Evolutionary conservation across 2,113 vertebrate genomes (phyloP).

Genomic region (Scomber scombrus): DNA sequence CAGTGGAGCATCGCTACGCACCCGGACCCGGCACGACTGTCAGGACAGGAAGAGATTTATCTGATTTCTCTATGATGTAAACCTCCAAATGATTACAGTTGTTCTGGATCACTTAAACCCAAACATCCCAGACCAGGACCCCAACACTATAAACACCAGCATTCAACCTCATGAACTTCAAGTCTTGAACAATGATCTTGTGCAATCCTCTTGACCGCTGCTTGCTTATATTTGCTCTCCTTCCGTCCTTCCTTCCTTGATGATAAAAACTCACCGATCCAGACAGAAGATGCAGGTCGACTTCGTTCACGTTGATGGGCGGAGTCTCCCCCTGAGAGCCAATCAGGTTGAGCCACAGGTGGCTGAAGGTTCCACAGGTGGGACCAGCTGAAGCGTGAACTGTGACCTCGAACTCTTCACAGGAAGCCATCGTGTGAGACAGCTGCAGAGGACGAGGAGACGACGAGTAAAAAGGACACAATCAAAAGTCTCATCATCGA

Average conservation of each 20-base stretch:
- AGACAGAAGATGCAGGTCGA: constrained; percentile 61
- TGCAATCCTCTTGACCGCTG: too few relatives aligned
- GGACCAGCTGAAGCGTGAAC: constrained; percentile 74
- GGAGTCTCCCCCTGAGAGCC: constrained; percentile 72
- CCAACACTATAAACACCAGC: too few relatives aligned
- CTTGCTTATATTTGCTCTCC: too few relatives aligned
- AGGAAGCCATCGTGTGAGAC: constrained; percentile 6
- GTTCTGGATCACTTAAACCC: too few relatives aligned
- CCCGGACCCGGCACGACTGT: constrained; percentile 51
- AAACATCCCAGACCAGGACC: too few relatives aligned
- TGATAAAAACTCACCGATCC: constrained; percentile 74
- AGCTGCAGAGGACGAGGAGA: neutral
- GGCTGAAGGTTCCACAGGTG: constrained; percentile 75
- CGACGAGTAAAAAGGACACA: too few relatives aligned
- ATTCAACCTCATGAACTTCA: too few relatives aligned
- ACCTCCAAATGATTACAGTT: too few relatives aligned
- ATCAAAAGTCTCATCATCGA: too few relatives aligned
- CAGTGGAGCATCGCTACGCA: constrained; percentile 44
- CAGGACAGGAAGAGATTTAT: neutral
- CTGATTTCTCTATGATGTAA: too few relatives aligned
- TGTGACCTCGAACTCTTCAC: constrained; percentile 71
- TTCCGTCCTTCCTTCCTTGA: too few relatives aligned
- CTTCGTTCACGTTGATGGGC: constrained; percentile 44
- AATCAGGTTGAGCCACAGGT: constrained; percentile 75
- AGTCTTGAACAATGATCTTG: too few relatives aligned